Evolutionary conservation across 2,113 vertebrate species (phyloP), one percentile per base, ranked within the genome.

Genomic region (Microcebus tavaratra): DNA sequence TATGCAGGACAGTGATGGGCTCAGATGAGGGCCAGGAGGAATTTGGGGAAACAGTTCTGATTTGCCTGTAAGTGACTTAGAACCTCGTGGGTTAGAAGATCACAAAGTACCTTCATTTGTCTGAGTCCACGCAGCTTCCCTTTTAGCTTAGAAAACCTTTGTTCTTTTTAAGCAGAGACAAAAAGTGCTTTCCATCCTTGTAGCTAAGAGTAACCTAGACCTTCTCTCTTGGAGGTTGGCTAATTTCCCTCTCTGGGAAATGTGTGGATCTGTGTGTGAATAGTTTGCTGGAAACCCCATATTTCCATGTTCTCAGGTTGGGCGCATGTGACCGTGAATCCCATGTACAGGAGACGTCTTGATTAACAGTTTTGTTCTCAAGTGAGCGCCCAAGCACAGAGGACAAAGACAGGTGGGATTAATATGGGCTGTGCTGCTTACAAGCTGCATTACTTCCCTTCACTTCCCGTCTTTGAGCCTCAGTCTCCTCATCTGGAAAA

Each of bases 401-500:
- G 27, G 72, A 72, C n/a, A 36, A 27, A 84, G 45, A 34, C 2
- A 55, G 57, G 1, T 11, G 55, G 50, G 90, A 61, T 34, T 72
- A 36, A 36, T 27, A 23, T 20, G 8, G 45, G 57, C 12, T 48
- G 31, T 87, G 14, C 63, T 65, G 72, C 36, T 53, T 53, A 57
- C 2, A 10, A 90, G 13, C 21, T 57, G 75, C 3, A 39, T 34
- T 31, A 78, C n/a, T 55, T 79, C 55, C 34, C 36, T 6, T 13
- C 36, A 65, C n/a, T 61, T 79, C 55, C 34, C 50, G 2, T 17
- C 31, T 92, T 61, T 25, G 12, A 36, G 45, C 63, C 67, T 95
- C 29, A 20, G n/a, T 89, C 36, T 94, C 72, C 79, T 59, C 34
- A 68, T 68, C 68, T 94, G 73, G 59, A 82, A 95, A 95, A 81